phyloP scores from a whole-genome alignment of 92 coral and sea anemone genomes.

The Ricordea florida region DNA sequence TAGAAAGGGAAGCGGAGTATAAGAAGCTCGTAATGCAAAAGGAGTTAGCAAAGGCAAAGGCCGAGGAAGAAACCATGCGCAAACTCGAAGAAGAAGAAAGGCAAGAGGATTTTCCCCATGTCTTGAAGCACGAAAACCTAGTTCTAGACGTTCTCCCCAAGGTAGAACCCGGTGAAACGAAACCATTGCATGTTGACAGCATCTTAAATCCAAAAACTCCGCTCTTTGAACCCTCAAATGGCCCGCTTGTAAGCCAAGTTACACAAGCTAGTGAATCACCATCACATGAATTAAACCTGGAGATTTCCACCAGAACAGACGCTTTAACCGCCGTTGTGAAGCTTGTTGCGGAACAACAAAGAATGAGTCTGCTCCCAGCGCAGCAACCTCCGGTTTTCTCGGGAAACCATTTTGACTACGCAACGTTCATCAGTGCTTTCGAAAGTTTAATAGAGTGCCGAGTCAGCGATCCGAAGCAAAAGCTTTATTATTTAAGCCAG shows the following conservation, averaged over 20 bases:
- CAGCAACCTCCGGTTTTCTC: conserved; percentile 48
- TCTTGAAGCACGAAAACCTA: conserved; percentile 3
- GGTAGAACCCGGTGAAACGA: not conserved
- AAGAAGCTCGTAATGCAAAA: conserved; percentile 38
- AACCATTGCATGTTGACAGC: too few species aligned
- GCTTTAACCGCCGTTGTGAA: conserved; percentile 18
- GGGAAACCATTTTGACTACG: conserved; percentile 31
- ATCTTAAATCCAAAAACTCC: conserved; percentile 8
- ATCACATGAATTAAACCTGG: not conserved
- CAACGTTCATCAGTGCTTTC: conserved; percentile 37
- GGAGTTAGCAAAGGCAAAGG: conserved; percentile 53
- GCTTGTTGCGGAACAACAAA: conserved; percentile 21
- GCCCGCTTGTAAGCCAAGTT: not conserved
- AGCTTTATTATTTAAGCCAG: conserved; percentile 33
- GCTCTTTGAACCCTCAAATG: conserved; percentile 21
- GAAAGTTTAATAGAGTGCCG: conserved; percentile 27
- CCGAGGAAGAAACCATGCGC: conserved; percentile 30
- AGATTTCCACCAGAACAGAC: not conserved
- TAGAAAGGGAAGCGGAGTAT: conserved; percentile 48
- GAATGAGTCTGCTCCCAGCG: conserved; percentile 30
- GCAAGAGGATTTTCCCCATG: not conserved
- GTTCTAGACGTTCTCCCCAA: not conserved
- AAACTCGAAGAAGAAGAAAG: conserved; percentile 50
- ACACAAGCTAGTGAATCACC: not conserved
- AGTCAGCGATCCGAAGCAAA: conserved; percentile 31